Base-by-base conservation (phyloP, 2,888 invertebrate species). In the Noctuana brunneofusca region DNA sequence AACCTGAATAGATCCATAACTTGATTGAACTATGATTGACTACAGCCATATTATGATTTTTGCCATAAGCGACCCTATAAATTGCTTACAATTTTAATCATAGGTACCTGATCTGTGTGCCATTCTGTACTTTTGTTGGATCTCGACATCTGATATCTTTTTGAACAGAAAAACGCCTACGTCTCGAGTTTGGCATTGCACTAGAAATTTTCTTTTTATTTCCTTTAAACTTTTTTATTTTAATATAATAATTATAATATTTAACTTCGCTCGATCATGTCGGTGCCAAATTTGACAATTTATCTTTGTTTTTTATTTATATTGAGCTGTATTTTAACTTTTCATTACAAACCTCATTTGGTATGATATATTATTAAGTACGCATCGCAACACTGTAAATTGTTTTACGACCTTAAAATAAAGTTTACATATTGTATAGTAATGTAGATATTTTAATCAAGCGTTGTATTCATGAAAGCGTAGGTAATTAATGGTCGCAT, bases 121-220 rank as follows among this genome's bases (percentile, higher is more conserved):
- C 72, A 68, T 74, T 83, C 70, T 81, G 82, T 35, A 73, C 66
- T 73, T 81, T 84, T 18, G 70, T 32, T 22, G 71, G 65, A 62
- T 76, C 73, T 57, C 77, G 73, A 27, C 68, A 69, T 27, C 71
- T 65, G 11, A 79, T 79, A 20, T 83, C 79, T 71, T 83, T 84
- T 69, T 88, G 81, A 12, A 87, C 87, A 1, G 87, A 89, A 73
- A 90, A 89, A 63, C 81, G 80, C 59, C 89, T 77, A 58, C 89
- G 84, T 70, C 88, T 81, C 57, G 86, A 75, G 66, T 88, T 85
- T 27, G 89, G 89, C 90, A 90, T 90, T 77, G 75, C 69, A 56
- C 62, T 50, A 62, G 18, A 64, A 65, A 66, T 69, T 68, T 66
- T 58, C 58, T 66, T 66, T 38, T 68, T 60, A 59, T 64, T 62